Evolutionary conservation across 1,140 invertebrate species (phyloP).

Genomic region (Leptestheria dahalacensis): DNA sequence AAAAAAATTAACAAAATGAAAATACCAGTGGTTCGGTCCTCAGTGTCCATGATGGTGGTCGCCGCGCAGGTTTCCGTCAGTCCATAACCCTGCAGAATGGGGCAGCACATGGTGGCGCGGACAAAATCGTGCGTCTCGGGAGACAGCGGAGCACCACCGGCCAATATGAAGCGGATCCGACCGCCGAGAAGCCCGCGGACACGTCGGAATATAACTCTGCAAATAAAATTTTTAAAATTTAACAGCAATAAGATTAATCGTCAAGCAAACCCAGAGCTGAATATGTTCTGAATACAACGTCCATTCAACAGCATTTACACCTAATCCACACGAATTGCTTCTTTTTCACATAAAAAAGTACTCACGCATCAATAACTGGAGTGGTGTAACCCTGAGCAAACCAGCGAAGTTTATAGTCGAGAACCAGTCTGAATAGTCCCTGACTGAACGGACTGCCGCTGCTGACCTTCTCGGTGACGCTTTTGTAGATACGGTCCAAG

Average conservation of each 20-base stretch:
- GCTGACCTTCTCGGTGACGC: constrained; percentile 78
- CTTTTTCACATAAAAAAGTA: too few relatives aligned
- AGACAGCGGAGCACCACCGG: constrained; percentile 88
- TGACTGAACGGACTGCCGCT: constrained; percentile 54
- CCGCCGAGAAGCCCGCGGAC: constrained; percentile 74
- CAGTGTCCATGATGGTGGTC: constrained; percentile 73
- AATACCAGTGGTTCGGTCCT: constrained; percentile 24
- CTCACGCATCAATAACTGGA: constrained; percentile 53
- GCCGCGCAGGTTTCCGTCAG: constrained; percentile 92
- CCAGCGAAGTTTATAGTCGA: constrained; percentile 79
- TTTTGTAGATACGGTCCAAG: constrained; percentile 88
- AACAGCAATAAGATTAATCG: background rate
- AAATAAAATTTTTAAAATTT: too few relatives aligned
- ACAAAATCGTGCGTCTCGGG: constrained; percentile 90
- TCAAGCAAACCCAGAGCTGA: background rate
- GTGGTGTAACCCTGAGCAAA: constrained; percentile 65
- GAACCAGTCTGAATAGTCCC: constrained; percentile 78
- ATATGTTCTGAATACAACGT: too few relatives aligned
- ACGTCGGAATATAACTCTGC: constrained; percentile 54
- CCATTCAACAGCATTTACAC: too few relatives aligned
- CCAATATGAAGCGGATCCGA: constrained; percentile 64
- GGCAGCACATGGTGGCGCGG: constrained; percentile 78
- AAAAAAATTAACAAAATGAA: too few relatives aligned
- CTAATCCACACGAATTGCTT: too few relatives aligned
- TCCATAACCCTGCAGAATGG: constrained; percentile 88